Evolutionary conservation across 2,888 invertebrate species (phyloP).

Genomic region (Sacculina carcini): DNA sequence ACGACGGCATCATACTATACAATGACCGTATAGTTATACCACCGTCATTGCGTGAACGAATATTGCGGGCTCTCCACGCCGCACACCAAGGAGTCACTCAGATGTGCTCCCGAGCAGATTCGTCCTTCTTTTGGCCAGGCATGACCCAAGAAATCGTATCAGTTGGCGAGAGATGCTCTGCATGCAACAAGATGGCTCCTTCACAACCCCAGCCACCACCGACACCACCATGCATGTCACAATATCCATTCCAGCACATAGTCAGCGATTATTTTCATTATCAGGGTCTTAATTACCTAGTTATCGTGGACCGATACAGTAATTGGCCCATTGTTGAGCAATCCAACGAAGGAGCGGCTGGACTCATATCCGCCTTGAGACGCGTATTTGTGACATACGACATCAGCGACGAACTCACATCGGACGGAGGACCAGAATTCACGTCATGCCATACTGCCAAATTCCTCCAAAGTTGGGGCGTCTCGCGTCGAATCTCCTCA

Average conservation of each 20-base stretch:
- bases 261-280: constrained; percentile 4
- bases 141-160: constrained; percentile 2
- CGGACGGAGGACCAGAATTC: constrained; percentile 7
- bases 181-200: constrained; percentile 4
- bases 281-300: constrained; percentile 2
- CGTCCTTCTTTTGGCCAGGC: constrained; percentile 6
- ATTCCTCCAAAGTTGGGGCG: constrained; percentile 3
- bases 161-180: neutral
- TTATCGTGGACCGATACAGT: constrained; percentile 2
- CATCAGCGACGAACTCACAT: constrained; percentile 5
- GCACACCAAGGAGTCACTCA: constrained; percentile 5
- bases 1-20: constrained; percentile 4
- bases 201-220: constrained; percentile 8
- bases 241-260: constrained; percentile 6
- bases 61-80: constrained; percentile 3
- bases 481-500: constrained; percentile 3
- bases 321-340: constrained; percentile 6
- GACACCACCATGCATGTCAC: neutral
- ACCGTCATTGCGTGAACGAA: neutral
- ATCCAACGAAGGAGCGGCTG: neutral
- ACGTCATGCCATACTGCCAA: neutral
- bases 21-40: constrained; percentile 5
- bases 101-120: neutral
- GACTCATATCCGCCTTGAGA: constrained; percentile 1
- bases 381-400: constrained; percentile 1